phyloP scores from a whole-genome alignment of 2,113 vertebrate species.

The Beaufortia kweichowensis region DNA sequence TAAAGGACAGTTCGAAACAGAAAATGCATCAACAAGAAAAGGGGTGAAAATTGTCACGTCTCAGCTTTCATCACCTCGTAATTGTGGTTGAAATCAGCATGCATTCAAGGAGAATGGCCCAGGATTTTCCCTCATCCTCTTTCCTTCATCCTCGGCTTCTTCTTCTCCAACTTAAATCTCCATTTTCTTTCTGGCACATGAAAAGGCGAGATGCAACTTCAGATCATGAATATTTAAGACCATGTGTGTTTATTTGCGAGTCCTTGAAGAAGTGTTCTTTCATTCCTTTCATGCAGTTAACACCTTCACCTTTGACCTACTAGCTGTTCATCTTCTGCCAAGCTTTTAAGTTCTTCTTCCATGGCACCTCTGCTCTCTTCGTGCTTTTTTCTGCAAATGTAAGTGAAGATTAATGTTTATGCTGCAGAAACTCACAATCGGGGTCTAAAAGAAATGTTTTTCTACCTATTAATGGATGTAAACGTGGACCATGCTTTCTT shows the following conservation, averaged over 20 bases:
- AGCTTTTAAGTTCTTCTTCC: background rate
- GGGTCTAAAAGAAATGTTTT: background rate
- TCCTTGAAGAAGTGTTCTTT: conserved; percentile 33
- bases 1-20: background rate
- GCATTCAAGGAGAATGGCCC: conserved; percentile 5
- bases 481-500: no score
- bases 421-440: background rate
- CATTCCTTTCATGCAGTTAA: background rate
- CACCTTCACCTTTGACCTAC: conserved; percentile 33
- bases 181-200: conserved; percentile 29
- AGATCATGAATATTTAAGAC: conserved; percentile 47
- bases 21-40: background rate
- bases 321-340: background rate
- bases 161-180: conserved; percentile 31
- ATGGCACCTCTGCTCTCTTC: conserved; percentile 11
- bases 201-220: conserved; percentile 24
- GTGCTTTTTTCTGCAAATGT: background rate
- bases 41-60: background rate
- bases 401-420: background rate
- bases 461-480: no score
- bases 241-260: conserved; percentile 20
- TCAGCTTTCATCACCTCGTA: conserved; percentile 20
- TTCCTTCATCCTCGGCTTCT: conserved; percentile 22
- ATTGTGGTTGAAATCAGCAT: conserved; percentile 23
- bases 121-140: conserved; percentile 21